phyloP scores from a whole-genome alignment of 2,888 invertebrate species.

The Mesochorus sp. region DNA sequence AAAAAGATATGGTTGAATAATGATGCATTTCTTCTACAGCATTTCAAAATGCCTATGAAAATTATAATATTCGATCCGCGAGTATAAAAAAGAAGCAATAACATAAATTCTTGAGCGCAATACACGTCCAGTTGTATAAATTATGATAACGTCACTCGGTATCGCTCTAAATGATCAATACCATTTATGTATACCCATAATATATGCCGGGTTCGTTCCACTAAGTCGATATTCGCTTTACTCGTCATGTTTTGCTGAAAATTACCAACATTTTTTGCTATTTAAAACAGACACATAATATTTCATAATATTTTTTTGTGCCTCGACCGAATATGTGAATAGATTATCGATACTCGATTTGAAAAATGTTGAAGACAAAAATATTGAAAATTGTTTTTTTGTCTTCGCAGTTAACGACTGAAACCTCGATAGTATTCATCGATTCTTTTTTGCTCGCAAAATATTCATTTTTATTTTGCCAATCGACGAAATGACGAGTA shows the following conservation, averaged over 20 bases:
- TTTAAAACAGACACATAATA: neutral
- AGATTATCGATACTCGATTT: neutral
- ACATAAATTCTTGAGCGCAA: neutral
- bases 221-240: too few relatives aligned
- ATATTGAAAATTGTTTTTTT: neutral
- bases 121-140: slow-evolving; percentile 6
- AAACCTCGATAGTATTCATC: neutral
- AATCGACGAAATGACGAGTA: slow-evolving; percentile 1
- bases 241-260: too few relatives aligned
- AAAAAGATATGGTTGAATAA: too few relatives aligned
- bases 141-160: slow-evolving; percentile 10
- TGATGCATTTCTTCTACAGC: too few relatives aligned
- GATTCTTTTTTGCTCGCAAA: neutral
- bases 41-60: too few relatives aligned
- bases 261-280: neutral
- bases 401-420: neutral
- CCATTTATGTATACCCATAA: neutral
- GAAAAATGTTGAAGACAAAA: neutral
- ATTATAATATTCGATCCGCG: too few relatives aligned
- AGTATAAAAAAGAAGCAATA: too few relatives aligned
- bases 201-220: neutral
- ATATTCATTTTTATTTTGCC: neutral
- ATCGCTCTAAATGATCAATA: neutral
- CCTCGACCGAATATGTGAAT: neutral
- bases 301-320: neutral